These are phyloP conservation scores for Zaprionus taronus DNA, from an alignment of 1,140 invertebrate species.

Conservation along the genomic window DNA sequence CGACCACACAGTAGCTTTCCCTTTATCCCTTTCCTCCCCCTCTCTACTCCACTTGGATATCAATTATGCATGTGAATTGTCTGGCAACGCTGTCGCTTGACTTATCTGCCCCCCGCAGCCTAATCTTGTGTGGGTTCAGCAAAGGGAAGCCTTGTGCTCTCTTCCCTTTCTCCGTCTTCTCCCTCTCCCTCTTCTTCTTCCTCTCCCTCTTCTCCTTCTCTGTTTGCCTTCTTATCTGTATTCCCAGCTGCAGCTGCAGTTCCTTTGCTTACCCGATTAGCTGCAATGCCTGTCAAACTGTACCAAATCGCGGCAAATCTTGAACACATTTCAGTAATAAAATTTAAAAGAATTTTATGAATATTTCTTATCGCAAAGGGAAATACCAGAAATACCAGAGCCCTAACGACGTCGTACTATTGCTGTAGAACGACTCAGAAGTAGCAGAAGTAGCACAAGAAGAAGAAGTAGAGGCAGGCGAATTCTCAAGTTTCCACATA, in stretches of 20 bases:
- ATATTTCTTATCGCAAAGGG: constrained; percentile 1
- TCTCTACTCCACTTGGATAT: constrained; percentile 27
- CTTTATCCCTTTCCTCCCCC: too few relatives aligned
- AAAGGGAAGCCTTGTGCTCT: neutral
- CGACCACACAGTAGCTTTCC: neutral
- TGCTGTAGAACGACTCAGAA: neutral
- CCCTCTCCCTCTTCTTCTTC: neutral
- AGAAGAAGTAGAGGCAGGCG: neutral
- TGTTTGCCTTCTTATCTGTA: constrained; percentile 21
- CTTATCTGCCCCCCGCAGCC: neutral
- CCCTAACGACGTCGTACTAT: neutral
- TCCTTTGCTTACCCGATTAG: constrained; percentile 17
- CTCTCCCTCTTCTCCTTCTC: too few relatives aligned
- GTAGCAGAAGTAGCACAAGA: neutral
- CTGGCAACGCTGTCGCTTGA: constrained; percentile 3
- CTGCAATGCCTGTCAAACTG: constrained; percentile 22
- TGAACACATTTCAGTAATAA: neutral
- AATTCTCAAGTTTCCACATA: constrained; percentile 24
- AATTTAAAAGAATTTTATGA: neutral
- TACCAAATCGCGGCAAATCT: neutral
- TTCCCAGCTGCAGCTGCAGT: constrained; percentile 17
- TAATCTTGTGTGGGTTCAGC: constrained; percentile 29
- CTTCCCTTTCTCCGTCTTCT: too few relatives aligned
- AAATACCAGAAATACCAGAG: constrained; percentile 37
- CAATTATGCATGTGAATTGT: constrained; percentile 70